Evolutionary conservation across 1,140 invertebrate species (phyloP).

Genomic region (Bombus cullumanus): DNA sequence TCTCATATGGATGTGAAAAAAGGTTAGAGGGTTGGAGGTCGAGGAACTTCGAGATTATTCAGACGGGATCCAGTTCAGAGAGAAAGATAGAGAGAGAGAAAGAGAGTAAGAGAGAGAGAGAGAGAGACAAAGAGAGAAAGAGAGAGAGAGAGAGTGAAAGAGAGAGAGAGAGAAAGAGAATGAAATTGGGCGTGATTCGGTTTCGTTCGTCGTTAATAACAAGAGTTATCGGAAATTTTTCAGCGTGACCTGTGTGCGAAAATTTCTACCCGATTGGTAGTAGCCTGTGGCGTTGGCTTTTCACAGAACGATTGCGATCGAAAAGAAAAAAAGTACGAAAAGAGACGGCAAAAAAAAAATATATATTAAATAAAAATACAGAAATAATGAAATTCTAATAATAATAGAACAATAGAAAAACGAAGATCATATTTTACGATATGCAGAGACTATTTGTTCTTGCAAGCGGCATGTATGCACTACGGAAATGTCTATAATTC

Average conservation of each 20-base stretch:
- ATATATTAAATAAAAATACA: background rate
- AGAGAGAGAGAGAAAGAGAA: slow-evolving; percentile 42
- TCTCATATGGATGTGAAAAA: slow-evolving; percentile 46
- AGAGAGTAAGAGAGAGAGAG: background rate
- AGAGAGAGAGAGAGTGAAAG: slow-evolving; percentile 35
- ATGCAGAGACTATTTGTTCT: slow-evolving; percentile 55
- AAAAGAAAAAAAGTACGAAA: slow-evolving; percentile 24
- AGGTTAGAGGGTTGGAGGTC: background rate
- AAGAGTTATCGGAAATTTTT: slow-evolving; percentile 44
- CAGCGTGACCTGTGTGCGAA: slow-evolving; percentile 42
- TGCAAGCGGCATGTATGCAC: slow-evolving; percentile 60
- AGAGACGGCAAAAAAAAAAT: background rate
- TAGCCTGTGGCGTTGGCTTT: slow-evolving; percentile 36
- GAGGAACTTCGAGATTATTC: slow-evolving; percentile 39
- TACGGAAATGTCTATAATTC: slow-evolving; percentile 52
- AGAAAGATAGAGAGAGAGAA: slow-evolving; percentile 16
- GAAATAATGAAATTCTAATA: background rate
- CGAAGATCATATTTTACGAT: slow-evolving; percentile 29
- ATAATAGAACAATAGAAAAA: slow-evolving; percentile 8
- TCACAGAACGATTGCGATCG: slow-evolving; percentile 48
- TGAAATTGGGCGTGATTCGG: slow-evolving; percentile 52
- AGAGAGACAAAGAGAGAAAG: slow-evolving; percentile 32
- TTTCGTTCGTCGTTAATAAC: slow-evolving; percentile 53
- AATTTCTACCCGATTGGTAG: slow-evolving; percentile 40
- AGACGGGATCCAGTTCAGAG: slow-evolving; percentile 42